Percentiles rank a stretch among this genome's conserved stretches.
Evolutionary conservation across 2,113 vertebrate species (phyloP).

Genomic region (Orthonyx spaldingii): DNA sequence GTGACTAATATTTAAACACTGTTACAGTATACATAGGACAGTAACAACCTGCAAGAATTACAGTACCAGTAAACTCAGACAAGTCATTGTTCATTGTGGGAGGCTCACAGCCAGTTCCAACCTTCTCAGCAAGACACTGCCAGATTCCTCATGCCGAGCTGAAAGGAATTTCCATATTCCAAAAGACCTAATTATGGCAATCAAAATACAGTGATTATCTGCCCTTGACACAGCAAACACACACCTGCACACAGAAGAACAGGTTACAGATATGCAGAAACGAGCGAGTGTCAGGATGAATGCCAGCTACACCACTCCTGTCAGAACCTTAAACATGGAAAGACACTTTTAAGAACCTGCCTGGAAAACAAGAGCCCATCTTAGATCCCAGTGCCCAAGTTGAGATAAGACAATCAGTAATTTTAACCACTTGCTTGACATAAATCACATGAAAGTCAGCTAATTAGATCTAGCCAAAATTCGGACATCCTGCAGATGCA

Average conservation of each 20-base stretch:
- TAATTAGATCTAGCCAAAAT: not conserved
- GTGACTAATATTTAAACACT: not conserved
- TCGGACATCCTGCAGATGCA: not conserved
- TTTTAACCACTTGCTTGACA: not conserved
- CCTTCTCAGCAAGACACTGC: not conserved
- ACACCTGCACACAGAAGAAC: not conserved
- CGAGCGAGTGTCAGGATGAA: fast-evolving
- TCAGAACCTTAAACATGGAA: not conserved
- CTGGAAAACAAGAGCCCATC: not conserved
- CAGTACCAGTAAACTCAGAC: not conserved
- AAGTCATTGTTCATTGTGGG: not conserved
- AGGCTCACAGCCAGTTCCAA: not conserved
- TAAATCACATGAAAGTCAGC: not conserved
- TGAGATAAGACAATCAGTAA: not conserved
- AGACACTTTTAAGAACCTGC: not conserved
- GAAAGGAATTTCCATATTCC: not conserved
- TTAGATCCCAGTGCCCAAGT: fast-evolving
- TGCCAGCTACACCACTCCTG: not conserved
- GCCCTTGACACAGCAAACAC: not conserved
- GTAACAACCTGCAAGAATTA: not conserved
- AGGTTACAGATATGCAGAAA: not conserved
- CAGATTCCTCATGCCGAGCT: not conserved
- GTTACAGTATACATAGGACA: not conserved
- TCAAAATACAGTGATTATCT: not conserved
- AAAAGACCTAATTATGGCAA: not conserved